A percentile compares a stretch with the other conserved stretches of the same genome.
These are phyloP conservation scores for Ictidomys tridecemlineatus DNA, from an alignment of 2,113 vertebrate species.

Conservation along the genomic window DNA sequence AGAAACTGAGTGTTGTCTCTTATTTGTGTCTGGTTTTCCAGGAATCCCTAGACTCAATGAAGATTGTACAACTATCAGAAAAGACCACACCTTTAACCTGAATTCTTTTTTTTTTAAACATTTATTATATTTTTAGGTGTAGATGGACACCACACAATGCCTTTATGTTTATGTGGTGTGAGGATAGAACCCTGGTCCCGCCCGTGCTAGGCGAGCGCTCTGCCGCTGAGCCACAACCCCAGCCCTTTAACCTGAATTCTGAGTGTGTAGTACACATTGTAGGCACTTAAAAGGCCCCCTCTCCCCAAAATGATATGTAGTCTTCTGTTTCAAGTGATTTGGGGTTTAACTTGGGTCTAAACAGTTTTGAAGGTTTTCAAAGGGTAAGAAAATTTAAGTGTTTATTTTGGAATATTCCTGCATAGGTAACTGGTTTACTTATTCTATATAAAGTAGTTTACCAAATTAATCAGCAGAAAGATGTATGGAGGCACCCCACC, in stretches of 20 bases:
- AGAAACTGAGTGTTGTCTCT: conserved; percentile 23
- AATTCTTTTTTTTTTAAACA: background rate
- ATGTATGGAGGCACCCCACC: too few species aligned
- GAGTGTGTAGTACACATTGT: background rate
- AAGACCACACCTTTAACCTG: background rate
- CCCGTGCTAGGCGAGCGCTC: too few species aligned
- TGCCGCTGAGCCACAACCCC: too few species aligned
- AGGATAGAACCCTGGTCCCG: too few species aligned
- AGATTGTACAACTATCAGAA: background rate
- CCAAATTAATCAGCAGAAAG: background rate
- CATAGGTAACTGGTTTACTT: background rate
- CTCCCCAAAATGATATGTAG: background rate
- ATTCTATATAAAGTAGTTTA: background rate
- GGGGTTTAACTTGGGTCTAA: background rate
- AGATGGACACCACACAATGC: too few species aligned
- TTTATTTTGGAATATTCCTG: conserved; percentile 4
- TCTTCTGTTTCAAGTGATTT: background rate
- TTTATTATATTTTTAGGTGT: too few species aligned
- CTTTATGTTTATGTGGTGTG: too few species aligned
- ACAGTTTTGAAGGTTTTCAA: conserved; percentile 4
- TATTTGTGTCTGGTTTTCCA: conserved; percentile 17
- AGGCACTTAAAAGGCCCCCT: background rate
- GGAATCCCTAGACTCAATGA: background rate
- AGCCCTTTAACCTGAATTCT: background rate
- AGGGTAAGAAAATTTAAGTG: background rate